Evolutionary conservation across 2,888 invertebrate species (phyloP).

Genomic region (Apamea anceps): DNA sequence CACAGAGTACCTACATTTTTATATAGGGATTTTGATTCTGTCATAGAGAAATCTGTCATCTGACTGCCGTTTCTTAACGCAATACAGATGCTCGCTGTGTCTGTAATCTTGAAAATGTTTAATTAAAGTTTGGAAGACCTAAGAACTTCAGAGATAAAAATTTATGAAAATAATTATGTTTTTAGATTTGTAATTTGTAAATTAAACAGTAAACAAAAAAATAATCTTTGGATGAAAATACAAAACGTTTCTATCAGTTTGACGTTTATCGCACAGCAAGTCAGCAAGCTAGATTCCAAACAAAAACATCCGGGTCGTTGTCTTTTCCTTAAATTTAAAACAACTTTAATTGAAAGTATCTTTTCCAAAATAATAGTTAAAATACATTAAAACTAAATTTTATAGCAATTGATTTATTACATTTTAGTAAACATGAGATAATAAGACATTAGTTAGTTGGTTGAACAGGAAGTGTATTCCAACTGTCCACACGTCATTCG

Average conservation of each 20-base stretch:
- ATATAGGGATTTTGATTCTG: too few species aligned
- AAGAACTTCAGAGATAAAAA: not conserved
- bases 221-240: conserved; percentile 12
- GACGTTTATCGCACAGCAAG: conserved; percentile 47
- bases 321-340: not conserved
- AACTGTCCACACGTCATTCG: conserved; percentile 90
- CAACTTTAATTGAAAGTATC: not conserved
- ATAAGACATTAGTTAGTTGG: conserved; percentile 3
- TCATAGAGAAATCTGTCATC: not conserved
- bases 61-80: not conserved
- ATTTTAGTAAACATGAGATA: not conserved
- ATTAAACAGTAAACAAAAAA: not conserved
- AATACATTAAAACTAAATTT: not conserved
- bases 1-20: not conserved
- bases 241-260: conserved; percentile 63
- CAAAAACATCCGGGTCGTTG: conserved; percentile 74
- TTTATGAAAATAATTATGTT: not conserved
- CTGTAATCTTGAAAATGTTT: not conserved
- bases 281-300: conserved; percentile 31
- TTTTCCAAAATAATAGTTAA: not conserved
- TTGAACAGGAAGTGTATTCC: conserved; percentile 82
- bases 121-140: not conserved
- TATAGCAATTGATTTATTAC: not conserved
- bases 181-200: not conserved
- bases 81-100: not conserved